phyloP scores from a whole-genome alignment of 2,888 invertebrate species.

The Apamea monoglypha region DNA sequence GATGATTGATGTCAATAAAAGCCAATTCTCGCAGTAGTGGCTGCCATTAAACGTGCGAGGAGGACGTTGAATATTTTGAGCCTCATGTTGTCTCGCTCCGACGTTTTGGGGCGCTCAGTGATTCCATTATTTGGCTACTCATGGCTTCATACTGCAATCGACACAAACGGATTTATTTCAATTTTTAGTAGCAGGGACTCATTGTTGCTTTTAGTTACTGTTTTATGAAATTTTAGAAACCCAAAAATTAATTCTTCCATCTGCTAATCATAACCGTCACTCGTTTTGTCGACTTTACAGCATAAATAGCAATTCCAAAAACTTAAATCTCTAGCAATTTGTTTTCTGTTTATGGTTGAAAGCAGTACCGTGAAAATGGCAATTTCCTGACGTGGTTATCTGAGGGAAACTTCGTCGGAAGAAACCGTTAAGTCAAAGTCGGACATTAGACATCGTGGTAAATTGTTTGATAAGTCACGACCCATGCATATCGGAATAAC shows the following conservation, averaged over 20 bases:
- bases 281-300: not conserved
- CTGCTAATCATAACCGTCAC: not conserved
- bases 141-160: not conserved
- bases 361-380: not conserved
- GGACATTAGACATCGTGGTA: conserved; percentile 6
- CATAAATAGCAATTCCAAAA: not conserved
- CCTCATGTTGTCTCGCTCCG: not conserved
- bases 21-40: not conserved
- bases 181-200: not conserved
- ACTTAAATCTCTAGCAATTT: not conserved
- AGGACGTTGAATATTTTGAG: not conserved
- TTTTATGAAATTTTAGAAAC: not conserved
- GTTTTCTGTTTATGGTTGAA: not conserved
- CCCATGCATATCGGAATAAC: conserved; percentile 4
- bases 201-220: not conserved
- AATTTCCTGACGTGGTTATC: conserved; percentile 4
- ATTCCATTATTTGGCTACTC: not conserved
- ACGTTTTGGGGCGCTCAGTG: not conserved
- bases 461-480: conserved; percentile 15
- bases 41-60: not conserved
- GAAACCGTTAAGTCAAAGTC: conserved; percentile 17
- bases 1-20: not conserved
- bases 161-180: not conserved
- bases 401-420: not conserved
- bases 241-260: not conserved